Evolutionary conservation across 1,140 invertebrate genomes (phyloP), one percentile per base, ranked within the genome.

Genomic region (Penaeus japonicus): DNA sequence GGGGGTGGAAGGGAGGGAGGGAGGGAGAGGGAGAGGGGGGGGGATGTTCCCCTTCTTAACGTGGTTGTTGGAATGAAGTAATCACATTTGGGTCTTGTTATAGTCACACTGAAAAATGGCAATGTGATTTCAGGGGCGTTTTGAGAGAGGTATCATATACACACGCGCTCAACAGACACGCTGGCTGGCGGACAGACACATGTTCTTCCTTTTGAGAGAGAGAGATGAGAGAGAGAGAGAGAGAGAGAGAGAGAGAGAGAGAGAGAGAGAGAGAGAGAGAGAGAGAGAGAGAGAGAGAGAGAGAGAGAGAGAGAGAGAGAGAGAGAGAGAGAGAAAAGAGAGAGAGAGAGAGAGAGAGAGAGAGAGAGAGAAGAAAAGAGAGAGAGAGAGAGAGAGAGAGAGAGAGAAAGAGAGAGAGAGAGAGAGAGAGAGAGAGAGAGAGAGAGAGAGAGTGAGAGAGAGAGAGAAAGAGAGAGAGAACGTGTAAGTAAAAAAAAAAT

Each of bases 21-120:
- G n/a, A n/a, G n/a, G n/a, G n/a, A n/a, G n/a, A n/a, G 27, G 62
- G 57, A 0, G 62, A 17, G 62, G 27, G 62, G 5, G 27, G 62
- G 62, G 27, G 62, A 15, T 73, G 24, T 24, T 18, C 65, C 35
- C 55, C 84, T 62, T 86, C 84, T 86, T 86, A 86, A 86, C 84
- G 57, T 27, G 84, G 57, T 80, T 86, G 84, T 86, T 86, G 77
- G 55, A 79, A 79, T 86, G 75, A 80, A 79, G 84, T 86, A 86
- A 86, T 86, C 84, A 80, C 54, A 78, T 86, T 86, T 86, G 84
- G 55, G 75, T 86, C 84, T 86, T 86, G 84, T 86, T 86, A 86
- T 86, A 86, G 55, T 79, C 75, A 80, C 84, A 81, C 39, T 53
- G 85, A 87, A 82, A 75, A 82, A 87, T 81, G 85, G 54, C 59